Conservation (phyloP, 2,888 invertebrate genomes). For the Mythimna albipuncta region DNA sequence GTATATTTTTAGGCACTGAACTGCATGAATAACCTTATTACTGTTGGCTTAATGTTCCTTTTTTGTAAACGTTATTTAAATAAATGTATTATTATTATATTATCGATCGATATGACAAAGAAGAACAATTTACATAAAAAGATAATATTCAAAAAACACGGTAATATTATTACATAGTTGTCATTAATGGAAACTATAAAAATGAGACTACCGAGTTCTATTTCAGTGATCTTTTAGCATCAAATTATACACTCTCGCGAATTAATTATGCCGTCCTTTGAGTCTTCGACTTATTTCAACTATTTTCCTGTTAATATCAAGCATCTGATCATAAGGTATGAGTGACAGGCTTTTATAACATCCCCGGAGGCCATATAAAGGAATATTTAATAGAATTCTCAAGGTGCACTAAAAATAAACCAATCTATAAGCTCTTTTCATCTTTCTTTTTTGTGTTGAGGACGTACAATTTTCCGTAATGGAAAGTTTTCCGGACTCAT, state of each 20-base stretch:
- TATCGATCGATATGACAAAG: too few relatives aligned
- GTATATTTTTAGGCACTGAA: too few relatives aligned
- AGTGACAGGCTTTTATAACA: slow-evolving; percentile 26
- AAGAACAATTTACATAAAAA: neutral
- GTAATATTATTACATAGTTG: neutral
- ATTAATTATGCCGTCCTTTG: slow-evolving; percentile 36
- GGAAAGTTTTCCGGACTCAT: neutral
- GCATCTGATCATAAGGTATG: slow-evolving; percentile 6
- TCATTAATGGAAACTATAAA: slow-evolving; percentile 11
- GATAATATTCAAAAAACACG: fast-evolving
- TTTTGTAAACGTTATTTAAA: too few relatives aligned
- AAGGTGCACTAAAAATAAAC: neutral
- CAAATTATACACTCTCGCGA: slow-evolving; percentile 30
- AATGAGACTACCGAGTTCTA: neutral
- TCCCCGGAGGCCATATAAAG: slow-evolving; percentile 14
- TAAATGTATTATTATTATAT: too few relatives aligned
- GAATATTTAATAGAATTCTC: slow-evolving; percentile 17
- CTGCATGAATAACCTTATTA: too few relatives aligned
- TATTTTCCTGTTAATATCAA: slow-evolving; percentile 41
- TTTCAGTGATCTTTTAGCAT: slow-evolving; percentile 14
- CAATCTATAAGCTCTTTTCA: neutral
- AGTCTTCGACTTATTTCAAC: slow-evolving; percentile 27
- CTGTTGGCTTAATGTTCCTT: too few relatives aligned
- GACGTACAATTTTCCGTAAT: slow-evolving; percentile 7
- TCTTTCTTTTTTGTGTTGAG: neutral